Evolutionary conservation across 2,888 invertebrate genomes (phyloP).

Genomic region (Blastobasis adustella): DNA sequence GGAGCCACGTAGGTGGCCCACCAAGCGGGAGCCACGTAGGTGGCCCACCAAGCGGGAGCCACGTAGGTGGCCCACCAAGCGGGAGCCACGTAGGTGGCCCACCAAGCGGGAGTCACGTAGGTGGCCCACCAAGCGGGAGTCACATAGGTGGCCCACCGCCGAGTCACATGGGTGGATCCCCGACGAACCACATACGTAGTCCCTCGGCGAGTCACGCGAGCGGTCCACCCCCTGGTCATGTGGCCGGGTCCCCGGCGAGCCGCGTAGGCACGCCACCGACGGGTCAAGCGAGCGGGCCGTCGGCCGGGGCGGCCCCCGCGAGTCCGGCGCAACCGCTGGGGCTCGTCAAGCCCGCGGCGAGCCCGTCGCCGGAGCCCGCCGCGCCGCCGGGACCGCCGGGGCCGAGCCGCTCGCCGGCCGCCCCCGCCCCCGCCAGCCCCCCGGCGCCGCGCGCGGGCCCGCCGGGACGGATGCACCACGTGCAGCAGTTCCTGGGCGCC

Average conservation of each 20-base stretch:
- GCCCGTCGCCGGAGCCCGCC: background rate
- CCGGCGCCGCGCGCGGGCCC: constrained; percentile 1
- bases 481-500: background rate
- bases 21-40: no score
- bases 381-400: constrained; percentile 2
- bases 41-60: no score
- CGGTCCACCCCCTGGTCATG: background rate
- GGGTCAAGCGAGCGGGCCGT: background rate
- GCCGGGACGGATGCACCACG: background rate
- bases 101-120: no score
- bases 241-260: background rate
- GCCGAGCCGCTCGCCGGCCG: constrained; percentile 4
- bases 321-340: no score
- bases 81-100: no score
- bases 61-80: no score
- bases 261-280: background rate
- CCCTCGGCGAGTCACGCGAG: no score
- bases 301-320: background rate
- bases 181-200: background rate
- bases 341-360: no score
- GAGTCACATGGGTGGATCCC: background rate
- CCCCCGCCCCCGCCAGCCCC: constrained; percentile 2
- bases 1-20: no score
- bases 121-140: no score
- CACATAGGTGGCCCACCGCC: no score